These are phyloP conservation scores for Antennarius striatus DNA, from an alignment of 2,113 vertebrate genomes.

Conservation along the genomic window DNA sequence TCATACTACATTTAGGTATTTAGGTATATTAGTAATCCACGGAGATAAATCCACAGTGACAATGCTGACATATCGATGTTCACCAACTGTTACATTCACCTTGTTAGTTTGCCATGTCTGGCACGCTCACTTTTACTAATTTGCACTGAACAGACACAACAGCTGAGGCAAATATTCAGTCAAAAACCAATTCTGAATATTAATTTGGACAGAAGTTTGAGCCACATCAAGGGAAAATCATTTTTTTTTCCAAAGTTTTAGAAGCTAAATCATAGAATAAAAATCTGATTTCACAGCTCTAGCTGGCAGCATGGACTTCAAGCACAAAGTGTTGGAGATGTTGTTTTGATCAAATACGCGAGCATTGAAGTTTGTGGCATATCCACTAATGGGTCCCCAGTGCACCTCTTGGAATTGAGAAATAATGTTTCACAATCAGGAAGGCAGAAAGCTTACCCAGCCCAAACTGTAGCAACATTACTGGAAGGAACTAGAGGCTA, in stretches of 20 bases:
- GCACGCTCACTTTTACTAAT: too few relatives aligned
- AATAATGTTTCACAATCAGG: slow-evolving; percentile 23
- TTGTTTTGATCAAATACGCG: slow-evolving; percentile 12
- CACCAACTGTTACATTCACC: too few relatives aligned
- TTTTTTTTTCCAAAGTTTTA: neutral
- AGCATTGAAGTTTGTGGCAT: neutral
- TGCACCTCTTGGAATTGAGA: slow-evolving; percentile 7
- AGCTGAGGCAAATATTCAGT: too few relatives aligned
- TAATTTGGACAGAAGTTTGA: too few relatives aligned
- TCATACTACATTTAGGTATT: too few relatives aligned
- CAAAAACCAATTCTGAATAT: too few relatives aligned
- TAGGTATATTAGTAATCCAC: too few relatives aligned
- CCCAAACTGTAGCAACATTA: slow-evolving; percentile 5
- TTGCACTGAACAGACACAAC: too few relatives aligned
- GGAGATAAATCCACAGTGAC: too few relatives aligned
- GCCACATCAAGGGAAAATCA: too few relatives aligned
- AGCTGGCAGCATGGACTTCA: neutral
- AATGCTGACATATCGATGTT: too few relatives aligned
- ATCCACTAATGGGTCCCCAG: slow-evolving; percentile 3
- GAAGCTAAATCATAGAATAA: neutral
- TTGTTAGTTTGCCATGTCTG: too few relatives aligned
- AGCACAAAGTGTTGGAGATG: slow-evolving; percentile 10
- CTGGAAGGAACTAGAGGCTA: slow-evolving; percentile 18
- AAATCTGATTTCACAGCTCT: neutral
- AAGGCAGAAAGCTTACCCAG: slow-evolving; percentile 14